Conservation (phyloP, 92 coral and sea anemone species). For the Diadumene lineata region DNA sequence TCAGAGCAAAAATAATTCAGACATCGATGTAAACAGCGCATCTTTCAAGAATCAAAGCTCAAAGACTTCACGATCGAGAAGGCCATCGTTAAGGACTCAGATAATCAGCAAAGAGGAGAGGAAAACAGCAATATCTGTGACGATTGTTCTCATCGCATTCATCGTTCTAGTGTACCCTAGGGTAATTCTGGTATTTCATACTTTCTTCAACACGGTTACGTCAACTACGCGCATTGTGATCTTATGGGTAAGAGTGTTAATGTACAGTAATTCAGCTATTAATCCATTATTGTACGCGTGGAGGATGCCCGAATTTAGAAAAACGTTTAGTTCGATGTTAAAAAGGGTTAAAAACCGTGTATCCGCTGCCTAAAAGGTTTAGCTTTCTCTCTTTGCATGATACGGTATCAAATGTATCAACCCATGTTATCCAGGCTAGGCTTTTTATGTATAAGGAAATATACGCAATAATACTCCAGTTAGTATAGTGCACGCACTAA, state of each 20-base stretch:
- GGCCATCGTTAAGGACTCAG: not conserved
- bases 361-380: not conserved
- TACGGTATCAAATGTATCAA: too few species aligned
- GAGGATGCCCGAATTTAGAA: constrained; percentile 23
- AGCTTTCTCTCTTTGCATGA: too few species aligned
- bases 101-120: constrained; percentile 30
- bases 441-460: too few species aligned
- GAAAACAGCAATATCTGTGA: constrained; percentile 59
- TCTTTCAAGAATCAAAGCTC: not conserved
- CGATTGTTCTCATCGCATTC: constrained; percentile 55
- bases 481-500: too few species aligned
- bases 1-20: not conserved
- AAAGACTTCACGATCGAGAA: not conserved
- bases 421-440: too few species aligned
- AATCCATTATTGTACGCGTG: constrained; percentile 63
- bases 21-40: not conserved
- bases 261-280: constrained; percentile 58
- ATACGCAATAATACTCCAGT: too few species aligned
- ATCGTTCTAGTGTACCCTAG: constrained; percentile 66
- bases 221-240: not conserved
- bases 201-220: constrained; percentile 22
- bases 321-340: constrained; percentile 5
- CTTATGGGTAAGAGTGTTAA: constrained; percentile 64
- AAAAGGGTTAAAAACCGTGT: not conserved
- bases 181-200: constrained; percentile 42